Evolutionary conservation across 1,140 invertebrate genomes (phyloP).

Genomic region (Listronotus bonariensis): DNA sequence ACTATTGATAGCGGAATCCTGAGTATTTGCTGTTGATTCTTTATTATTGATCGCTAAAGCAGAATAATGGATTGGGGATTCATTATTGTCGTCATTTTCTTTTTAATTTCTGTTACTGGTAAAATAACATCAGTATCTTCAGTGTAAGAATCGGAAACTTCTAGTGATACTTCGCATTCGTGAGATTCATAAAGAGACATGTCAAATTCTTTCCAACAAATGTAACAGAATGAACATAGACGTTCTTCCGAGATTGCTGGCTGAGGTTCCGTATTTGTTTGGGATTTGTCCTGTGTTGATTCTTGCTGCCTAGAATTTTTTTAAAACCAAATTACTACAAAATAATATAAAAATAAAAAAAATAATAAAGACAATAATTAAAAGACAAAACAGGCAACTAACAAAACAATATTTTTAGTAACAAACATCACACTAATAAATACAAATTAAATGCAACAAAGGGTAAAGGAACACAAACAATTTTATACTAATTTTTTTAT

Average conservation of each 20-base stretch:
- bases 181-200: not conserved
- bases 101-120: not conserved
- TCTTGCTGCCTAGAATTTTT: too few species aligned
- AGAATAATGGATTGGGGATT: too few species aligned
- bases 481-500: too few species aligned
- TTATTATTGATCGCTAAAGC: too few species aligned
- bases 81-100: not conserved
- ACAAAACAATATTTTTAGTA: not conserved
- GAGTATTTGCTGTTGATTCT: too few species aligned
- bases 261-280: not conserved
- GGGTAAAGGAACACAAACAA: too few species aligned
- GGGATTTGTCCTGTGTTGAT: not conserved
- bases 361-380: too few species aligned
- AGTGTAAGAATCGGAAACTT: not conserved
- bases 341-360: too few species aligned
- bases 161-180: not conserved
- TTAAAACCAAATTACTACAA: too few species aligned
- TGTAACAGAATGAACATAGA: constrained; percentile 7
- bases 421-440: not conserved
- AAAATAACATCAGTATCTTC: not conserved
- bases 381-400: too few species aligned
- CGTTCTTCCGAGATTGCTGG: not conserved
- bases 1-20: too few species aligned
- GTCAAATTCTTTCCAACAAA: constrained; percentile 11
- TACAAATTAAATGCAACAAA: too few species aligned